These are phyloP conservation scores for Zaprionus capensis DNA, from an alignment of 1,140 invertebrate genomes.

Conservation along the genomic window DNA sequence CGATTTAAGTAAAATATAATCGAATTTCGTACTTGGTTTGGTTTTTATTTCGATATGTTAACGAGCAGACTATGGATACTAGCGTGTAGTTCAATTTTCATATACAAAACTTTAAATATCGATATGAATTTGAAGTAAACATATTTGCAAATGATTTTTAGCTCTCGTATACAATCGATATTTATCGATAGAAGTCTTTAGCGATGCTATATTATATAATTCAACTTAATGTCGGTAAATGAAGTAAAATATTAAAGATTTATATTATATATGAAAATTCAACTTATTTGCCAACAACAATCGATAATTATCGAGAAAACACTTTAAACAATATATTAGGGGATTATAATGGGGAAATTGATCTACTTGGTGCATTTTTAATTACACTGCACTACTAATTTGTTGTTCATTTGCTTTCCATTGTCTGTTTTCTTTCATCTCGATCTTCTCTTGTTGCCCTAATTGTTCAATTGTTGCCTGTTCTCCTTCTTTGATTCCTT, in stretches of 20 bases:
- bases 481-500: not conserved
- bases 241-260: not conserved
- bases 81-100: no score
- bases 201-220: no score
- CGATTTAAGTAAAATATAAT: no score
- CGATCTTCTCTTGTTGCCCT: not conserved
- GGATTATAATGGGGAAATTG: not conserved
- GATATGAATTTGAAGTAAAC: no score
- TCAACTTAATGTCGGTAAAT: not conserved
- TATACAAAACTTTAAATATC: no score
- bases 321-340: not conserved
- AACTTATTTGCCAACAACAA: not conserved
- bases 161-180: no score
- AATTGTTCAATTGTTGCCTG: slow-evolving; percentile 1
- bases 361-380: not conserved
- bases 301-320: not conserved
- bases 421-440: not conserved
- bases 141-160: no score
- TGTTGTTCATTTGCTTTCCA: not conserved
- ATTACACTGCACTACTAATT: not conserved
- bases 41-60: no score
- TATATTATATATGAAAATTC: no score
- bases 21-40: no score
- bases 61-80: no score
- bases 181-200: no score